Evolutionary conservation across 2,113 vertebrate genomes (phyloP), one percentile per base, ranked within the genome.

Genomic region (Tinamus guttatus): DNA sequence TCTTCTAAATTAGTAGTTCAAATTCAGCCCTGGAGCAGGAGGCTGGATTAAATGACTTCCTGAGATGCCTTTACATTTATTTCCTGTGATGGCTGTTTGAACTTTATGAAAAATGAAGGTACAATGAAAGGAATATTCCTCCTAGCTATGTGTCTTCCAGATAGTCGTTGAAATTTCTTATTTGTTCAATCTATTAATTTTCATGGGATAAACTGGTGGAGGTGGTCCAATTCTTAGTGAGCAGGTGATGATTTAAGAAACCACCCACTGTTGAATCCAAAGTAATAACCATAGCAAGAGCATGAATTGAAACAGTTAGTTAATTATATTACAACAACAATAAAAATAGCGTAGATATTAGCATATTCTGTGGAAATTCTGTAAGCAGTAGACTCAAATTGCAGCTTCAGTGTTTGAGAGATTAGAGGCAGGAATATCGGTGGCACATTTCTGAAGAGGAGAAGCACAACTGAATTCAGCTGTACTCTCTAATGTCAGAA

Each of bases 51-150:
- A 92, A 92, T 68, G 38, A 78, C 88, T 94, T 96, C 80, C 73
- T 94, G 73, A 93, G 80, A 92, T 93, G 83, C 77, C 63, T 94
- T 88, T 97, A 88, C 69, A 47, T 95, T 92, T 95, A 94, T 97
- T 96, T 96, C 92, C 94, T 96, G 92, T 94, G 83, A 81, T 58
- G 80, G 74, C 34, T 94, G 94, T 90, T 81, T 60, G 86, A 89
- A 86, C 63, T 6, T 93, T 90, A 88, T 67, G 34, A 95, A 83
- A 90, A 81, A 94, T 81, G 30, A 90, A 86, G 64, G 56, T 63
- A 70, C 68, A 86, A 88, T 84, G 83, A 93, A 92, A 90, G 34
- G 65, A 97, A 92, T 1, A 20, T 4, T 84, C 8, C 24, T 7
- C 34, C 18, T 7, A 38, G 8, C 38, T 86, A 24, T 54, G 20